These are phyloP conservation scores for Mormyrops attenuatus DNA, from an alignment of 2,797 vertebrate species.

Conservation along the genomic window DNA sequence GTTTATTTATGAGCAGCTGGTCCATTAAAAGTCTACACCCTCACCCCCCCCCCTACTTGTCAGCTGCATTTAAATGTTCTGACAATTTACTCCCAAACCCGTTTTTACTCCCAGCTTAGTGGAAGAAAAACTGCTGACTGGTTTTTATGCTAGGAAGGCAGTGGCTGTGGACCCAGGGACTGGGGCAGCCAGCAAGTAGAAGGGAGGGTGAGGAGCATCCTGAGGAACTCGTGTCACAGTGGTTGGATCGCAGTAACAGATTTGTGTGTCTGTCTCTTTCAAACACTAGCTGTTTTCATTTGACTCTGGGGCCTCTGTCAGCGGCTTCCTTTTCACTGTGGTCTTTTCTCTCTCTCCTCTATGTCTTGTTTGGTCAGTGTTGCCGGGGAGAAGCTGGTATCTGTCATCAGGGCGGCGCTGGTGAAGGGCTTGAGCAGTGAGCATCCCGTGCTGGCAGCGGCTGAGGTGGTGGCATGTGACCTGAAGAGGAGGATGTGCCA, in stretches of 20 bases:
- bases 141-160: not conserved
- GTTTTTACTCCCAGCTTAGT: not conserved
- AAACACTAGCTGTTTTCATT: not conserved
- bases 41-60: not conserved
- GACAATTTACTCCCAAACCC: not conserved
- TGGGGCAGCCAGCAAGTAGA: not conserved
- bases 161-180: not conserved
- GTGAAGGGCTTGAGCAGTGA: slow-evolving; percentile 75
- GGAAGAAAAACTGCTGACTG: not conserved
- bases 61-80: not conserved
- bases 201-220: not conserved
- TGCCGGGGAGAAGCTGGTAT: slow-evolving; percentile 72
- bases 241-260: not conserved
- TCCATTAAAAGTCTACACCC: not conserved
- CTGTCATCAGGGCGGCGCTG: slow-evolving; percentile 70
- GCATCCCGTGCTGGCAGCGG: slow-evolving; percentile 63
- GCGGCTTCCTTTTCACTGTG: not conserved
- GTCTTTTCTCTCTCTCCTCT: not conserved
- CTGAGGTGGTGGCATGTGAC: slow-evolving; percentile 66
- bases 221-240: not conserved
- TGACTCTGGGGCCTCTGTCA: not conserved
- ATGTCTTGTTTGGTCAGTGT: slow-evolving; percentile 49
- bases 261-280: not conserved
- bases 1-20: not conserved
- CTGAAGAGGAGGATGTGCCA: slow-evolving; percentile 77